Evolutionary conservation across 2,888 invertebrate species (phyloP).

Genomic region (Xanthorhoe spadicearia): DNA sequence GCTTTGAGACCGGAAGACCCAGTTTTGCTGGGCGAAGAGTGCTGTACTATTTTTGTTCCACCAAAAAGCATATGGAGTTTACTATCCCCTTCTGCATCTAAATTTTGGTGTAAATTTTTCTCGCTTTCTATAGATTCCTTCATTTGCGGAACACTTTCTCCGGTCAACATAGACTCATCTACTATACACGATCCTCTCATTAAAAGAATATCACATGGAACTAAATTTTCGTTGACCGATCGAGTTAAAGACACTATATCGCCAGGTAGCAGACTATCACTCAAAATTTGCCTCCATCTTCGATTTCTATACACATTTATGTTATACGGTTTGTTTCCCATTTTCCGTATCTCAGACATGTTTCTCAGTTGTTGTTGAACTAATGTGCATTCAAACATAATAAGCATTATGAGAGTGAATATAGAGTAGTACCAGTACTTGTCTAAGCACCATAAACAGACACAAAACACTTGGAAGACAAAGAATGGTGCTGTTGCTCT

Average conservation of each 20-base stretch:
- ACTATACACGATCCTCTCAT: constrained; percentile 98
- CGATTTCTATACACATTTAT: constrained; percentile 95
- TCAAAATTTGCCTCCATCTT: constrained; percentile 93
- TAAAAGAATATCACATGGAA: constrained; percentile 98
- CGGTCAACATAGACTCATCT: constrained; percentile 99
- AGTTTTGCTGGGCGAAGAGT: constrained; percentile 95
- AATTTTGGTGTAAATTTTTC: constrained; percentile 79
- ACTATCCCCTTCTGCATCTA: constrained; percentile 94
- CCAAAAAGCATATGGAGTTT: constrained; percentile 97
- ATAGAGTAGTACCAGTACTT: constrained; percentile 99
- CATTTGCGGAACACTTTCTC: constrained; percentile 99
- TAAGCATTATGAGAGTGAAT: constrained; percentile 97
- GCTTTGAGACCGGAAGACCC: constrained; percentile 90
- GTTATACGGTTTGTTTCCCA: constrained; percentile 98
- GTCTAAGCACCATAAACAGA: constrained; percentile 99
- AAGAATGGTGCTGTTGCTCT: constrained; percentile 99
- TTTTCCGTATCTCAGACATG: constrained; percentile 99
- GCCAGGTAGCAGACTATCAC: constrained; percentile 96
- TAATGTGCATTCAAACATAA: constrained; percentile 98
- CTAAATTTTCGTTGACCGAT: constrained; percentile 94
- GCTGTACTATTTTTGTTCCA: constrained; percentile 99
- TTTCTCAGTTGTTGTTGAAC: constrained; percentile 99
- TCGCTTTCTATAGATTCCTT: constrained; percentile 96
- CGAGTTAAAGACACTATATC: constrained; percentile 97
- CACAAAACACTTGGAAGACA: constrained; percentile 99